Evolutionary conservation across 2,797 vertebrate species (phyloP).

Genomic region (Aplochiton taeniatus): DNA sequence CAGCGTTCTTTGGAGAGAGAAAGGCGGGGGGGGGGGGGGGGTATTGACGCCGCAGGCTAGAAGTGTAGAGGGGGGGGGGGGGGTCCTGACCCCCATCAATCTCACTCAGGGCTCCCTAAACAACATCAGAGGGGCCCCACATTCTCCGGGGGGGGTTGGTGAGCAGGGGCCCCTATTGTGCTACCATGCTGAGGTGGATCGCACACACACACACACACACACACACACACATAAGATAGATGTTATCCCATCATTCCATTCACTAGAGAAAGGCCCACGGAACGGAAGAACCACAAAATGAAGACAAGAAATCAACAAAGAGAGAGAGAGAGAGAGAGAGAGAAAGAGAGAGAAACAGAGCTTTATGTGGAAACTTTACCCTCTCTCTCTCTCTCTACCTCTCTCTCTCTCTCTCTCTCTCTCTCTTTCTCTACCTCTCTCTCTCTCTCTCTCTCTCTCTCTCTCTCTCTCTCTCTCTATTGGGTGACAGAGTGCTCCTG

Average conservation of each 20-base stretch:
- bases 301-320: too few species aligned
- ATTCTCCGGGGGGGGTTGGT: slow-evolving; percentile 34
- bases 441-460: too few species aligned
- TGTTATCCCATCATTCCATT: too few species aligned
- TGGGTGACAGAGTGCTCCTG: neutral
- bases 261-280: too few species aligned
- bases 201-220: slow-evolving; percentile 37
- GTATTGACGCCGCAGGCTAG: slow-evolving; percentile 28
- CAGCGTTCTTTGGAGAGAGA: slow-evolving; percentile 21
- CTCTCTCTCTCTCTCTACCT: too few species aligned
- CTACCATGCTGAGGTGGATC: slow-evolving; percentile 36
- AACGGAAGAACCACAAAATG: too few species aligned
- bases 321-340: too few species aligned
- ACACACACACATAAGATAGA: slow-evolving; percentile 3
- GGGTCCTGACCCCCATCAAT: slow-evolving; percentile 78
- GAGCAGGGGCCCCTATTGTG: slow-evolving; percentile 40
- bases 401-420: too few species aligned
- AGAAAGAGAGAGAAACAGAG: too few species aligned
- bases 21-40: slow-evolving; percentile 32
- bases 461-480: neutral
- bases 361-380: too few species aligned
- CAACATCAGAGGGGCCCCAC: slow-evolving; percentile 67
- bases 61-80: slow-evolving; percentile 37
- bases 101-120: slow-evolving; percentile 79
- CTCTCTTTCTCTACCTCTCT: too few species aligned